Evolutionary conservation across 2,888 invertebrate species (phyloP).

Genomic region (Idaea biselata): DNA sequence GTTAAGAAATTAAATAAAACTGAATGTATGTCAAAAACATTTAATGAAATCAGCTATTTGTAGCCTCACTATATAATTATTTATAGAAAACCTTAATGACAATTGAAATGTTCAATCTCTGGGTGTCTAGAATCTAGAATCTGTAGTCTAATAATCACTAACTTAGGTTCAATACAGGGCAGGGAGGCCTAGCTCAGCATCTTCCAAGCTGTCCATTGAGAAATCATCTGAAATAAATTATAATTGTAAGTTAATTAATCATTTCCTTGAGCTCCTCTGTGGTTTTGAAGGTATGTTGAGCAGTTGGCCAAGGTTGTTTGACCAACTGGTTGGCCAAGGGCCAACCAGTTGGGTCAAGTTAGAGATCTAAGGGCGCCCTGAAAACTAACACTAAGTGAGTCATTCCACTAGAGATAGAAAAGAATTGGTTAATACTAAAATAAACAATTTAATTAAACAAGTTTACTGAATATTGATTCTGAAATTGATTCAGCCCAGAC

Average conservation of each 20-base stretch:
- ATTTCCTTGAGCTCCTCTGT: background rate
- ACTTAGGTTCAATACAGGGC: slow-evolving; percentile 44
- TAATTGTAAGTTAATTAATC: background rate
- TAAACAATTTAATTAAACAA: no score
- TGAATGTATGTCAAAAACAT: background rate
- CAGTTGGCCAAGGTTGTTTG: background rate
- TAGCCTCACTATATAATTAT: background rate
- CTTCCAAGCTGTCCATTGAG: slow-evolving; percentile 54
- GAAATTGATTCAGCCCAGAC: no score
- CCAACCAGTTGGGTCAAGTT: no score
- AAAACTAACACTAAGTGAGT: no score
- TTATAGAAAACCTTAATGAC: background rate
- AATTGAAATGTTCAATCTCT: background rate
- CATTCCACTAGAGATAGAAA: no score
- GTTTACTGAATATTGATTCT: no score
- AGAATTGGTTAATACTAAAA: no score
- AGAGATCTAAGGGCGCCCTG: background rate
- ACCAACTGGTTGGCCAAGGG: no score
- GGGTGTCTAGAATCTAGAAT: background rate
- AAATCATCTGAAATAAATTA: slow-evolving; percentile 60
- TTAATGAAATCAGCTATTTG: background rate
- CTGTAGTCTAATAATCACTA: background rate
- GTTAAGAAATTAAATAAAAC: background rate
- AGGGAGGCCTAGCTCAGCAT: slow-evolving; percentile 58
- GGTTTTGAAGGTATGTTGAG: slow-evolving; percentile 13